phyloP scores from a whole-genome alignment of 2,888 invertebrate species.

The Acrobasis consociella region DNA sequence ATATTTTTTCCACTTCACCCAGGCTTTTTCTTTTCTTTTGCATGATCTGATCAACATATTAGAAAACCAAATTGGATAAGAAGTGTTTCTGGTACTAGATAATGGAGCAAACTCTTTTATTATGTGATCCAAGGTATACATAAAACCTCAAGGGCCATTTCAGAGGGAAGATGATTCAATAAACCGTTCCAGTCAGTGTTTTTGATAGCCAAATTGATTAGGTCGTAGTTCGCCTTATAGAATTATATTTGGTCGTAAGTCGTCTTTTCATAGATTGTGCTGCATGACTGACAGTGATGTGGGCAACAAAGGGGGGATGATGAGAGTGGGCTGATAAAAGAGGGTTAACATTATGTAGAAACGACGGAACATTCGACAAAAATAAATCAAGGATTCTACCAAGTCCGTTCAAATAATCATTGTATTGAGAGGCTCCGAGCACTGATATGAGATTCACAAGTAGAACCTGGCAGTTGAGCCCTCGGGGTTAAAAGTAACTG shows the following conservation, averaged over 20 bases:
- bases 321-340: neutral
- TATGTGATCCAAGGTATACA: neutral
- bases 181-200: neutral
- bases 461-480: neutral
- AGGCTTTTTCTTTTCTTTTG: neutral
- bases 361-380: neutral
- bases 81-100: neutral
- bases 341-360: neutral
- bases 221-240: neutral
- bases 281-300: neutral
- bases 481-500: neutral
- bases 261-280: neutral
- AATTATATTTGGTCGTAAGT: neutral
- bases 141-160: neutral
- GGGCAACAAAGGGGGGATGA: neutral
- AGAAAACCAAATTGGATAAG: conserved; percentile 4
- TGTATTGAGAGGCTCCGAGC: neutral
- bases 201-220: neutral
- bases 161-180: neutral
- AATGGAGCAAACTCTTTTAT: neutral
- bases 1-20: conserved; percentile 1
- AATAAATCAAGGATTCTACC: conserved; percentile 1
- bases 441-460: conserved; percentile 1
- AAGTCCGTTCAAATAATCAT: neutral
- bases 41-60: neutral